These are phyloP conservation scores for Diaphora mendica DNA, from an alignment of 2,888 invertebrate genomes.

Conservation along the genomic window DNA sequence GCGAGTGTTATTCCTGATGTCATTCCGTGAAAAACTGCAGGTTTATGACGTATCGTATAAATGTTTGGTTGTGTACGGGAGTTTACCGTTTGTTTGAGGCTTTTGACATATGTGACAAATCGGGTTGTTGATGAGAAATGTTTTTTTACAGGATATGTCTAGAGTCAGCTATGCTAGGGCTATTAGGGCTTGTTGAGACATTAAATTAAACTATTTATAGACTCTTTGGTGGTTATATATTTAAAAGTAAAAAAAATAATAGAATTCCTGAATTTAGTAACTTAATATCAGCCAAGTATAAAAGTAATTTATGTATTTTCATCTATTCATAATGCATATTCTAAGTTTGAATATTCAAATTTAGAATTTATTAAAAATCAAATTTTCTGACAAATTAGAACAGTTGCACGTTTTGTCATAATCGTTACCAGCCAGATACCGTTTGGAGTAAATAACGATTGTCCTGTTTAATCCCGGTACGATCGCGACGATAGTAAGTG, in stretches of 20 bases:
- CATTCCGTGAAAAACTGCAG: conserved; percentile 4
- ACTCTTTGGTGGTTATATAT: no score
- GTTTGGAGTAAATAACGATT: conserved; percentile 34
- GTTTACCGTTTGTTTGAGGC: conserved; percentile 4
- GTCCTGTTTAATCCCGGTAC: conserved; percentile 28
- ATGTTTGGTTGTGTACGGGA: not conserved
- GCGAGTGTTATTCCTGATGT: conserved; percentile 11
- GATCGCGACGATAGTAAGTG: conserved; percentile 51
- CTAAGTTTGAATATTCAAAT: not conserved
- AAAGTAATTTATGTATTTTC: no score
- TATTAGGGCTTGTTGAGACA: no score
- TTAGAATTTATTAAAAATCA: not conserved
- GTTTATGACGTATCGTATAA: conserved; percentile 7
- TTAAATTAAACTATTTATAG: no score
- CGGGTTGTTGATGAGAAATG: not conserved
- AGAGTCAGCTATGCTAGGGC: not conserved
- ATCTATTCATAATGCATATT: not conserved
- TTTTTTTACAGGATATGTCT: not conserved
- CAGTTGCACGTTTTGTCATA: conserved; percentile 3
- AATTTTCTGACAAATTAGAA: conserved; percentile 1
- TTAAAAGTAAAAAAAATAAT: no score
- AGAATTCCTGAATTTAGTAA: no score
- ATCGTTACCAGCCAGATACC: conserved; percentile 1
- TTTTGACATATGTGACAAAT: not conserved
- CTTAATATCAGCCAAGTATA: no score